Conservation (phyloP, 2,888 invertebrate species). For the Teleogryllus oceanicus region DNA sequence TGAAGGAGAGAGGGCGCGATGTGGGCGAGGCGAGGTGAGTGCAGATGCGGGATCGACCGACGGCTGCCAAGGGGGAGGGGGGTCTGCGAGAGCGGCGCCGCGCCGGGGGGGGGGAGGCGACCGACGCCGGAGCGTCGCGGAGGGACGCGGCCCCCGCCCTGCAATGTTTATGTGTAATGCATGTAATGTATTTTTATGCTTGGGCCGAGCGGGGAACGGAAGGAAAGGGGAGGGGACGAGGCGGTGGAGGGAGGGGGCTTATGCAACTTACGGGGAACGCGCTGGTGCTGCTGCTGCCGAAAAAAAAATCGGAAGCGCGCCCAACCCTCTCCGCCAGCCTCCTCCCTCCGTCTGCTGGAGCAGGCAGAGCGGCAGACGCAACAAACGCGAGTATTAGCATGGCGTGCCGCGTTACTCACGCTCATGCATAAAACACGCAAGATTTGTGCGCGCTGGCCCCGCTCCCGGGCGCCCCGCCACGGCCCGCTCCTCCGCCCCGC, state of each 20-base stretch:
- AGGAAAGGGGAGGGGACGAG: not conserved
- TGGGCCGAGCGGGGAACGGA: not conserved
- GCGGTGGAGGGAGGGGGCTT: not conserved
- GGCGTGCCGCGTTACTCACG: slow-evolving; percentile 1
- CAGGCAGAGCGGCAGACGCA: not conserved
- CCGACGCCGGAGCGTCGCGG: too few relatives aligned
- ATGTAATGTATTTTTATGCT: not conserved
- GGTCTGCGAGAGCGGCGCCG: too few relatives aligned
- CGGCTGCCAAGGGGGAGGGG: too few relatives aligned
- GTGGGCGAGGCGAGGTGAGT: too few relatives aligned
- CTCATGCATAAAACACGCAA: slow-evolving; percentile 18
- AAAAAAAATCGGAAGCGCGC: not conserved
- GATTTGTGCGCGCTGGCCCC: not conserved
- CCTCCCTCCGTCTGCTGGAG: too few relatives aligned
- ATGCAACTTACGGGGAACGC: not conserved
- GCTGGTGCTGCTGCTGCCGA: not conserved
- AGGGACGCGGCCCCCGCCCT: too few relatives aligned
- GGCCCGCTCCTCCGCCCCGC: not conserved
- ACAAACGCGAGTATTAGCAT: slow-evolving; percentile 9
- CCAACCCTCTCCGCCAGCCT: not conserved
- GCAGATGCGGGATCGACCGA: too few relatives aligned
- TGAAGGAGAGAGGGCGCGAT: too few relatives aligned
- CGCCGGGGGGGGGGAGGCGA: too few relatives aligned
- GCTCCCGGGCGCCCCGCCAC: not conserved
- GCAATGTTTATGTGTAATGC: too few relatives aligned